A percentile compares a stretch with the other conserved stretches of the same genome.
Conservation (phyloP, 2,797 vertebrate genomes). For the Onychomys arenicola region DNA sequence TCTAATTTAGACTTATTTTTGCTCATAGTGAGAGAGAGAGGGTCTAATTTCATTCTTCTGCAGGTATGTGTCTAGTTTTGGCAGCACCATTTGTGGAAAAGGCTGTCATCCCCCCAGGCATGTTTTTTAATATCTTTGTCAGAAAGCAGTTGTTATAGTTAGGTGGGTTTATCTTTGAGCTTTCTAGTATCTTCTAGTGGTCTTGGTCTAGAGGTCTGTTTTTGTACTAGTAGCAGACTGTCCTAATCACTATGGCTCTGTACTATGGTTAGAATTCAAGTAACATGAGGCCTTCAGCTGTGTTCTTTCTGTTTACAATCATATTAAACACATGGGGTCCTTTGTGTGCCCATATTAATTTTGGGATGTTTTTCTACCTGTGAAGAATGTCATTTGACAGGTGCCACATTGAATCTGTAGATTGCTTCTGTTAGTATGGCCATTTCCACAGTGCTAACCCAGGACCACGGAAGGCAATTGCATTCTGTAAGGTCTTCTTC, state of each 20-base stretch:
- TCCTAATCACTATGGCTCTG: background rate
- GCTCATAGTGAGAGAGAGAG: no score
- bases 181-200: background rate
- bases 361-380: background rate
- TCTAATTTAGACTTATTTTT: background rate
- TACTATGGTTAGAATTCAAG: background rate
- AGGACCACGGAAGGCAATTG: background rate
- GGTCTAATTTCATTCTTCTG: background rate
- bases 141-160: background rate
- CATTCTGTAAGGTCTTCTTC: background rate
- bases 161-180: background rate
- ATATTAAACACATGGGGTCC: background rate
- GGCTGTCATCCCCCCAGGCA: background rate
- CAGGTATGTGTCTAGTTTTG: background rate
- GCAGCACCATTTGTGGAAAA: background rate
- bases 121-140: background rate
- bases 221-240: background rate
- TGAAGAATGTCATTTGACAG: background rate
- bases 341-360: background rate
- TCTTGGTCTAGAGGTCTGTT: background rate
- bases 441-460: background rate
- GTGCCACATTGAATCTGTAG: background rate
- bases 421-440: background rate
- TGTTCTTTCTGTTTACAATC: background rate
- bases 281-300: background rate